Evolutionary conservation across 1,140 invertebrate genomes (phyloP).

Genomic region (Scaptodrosophila lebanonensis): DNA sequence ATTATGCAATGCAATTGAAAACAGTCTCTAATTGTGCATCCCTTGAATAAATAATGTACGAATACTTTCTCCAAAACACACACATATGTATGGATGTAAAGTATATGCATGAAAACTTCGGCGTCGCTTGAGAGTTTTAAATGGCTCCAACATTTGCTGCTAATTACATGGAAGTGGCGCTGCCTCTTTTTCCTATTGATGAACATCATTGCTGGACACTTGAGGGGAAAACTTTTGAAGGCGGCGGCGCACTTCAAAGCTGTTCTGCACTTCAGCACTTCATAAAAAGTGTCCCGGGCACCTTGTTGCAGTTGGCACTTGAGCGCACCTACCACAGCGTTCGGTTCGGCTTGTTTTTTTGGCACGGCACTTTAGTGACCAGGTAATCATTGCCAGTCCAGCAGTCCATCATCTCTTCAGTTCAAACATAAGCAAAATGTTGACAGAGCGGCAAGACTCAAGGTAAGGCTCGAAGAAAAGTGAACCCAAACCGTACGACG

Average conservation of each 20-base stretch:
- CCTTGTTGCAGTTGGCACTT: conserved; percentile 33
- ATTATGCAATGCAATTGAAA: no score
- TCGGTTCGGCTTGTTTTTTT: conserved; percentile 31
- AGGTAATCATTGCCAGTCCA: conserved; percentile 52
- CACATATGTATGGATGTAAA: no score
- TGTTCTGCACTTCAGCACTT: conserved; percentile 32
- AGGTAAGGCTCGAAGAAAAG: conserved; percentile 55
- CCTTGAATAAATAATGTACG: no score
- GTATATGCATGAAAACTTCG: no score
- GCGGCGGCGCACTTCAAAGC: conserved; percentile 60
- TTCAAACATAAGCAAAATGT: conserved; percentile 70
- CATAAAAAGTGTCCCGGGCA: conserved; percentile 53
- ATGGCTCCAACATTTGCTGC: conserved; percentile 49
- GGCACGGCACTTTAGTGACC: conserved; percentile 38
- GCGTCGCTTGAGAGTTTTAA: conserved; percentile 51
- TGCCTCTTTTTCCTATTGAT: conserved; percentile 3
- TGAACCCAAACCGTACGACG: conserved; percentile 27
- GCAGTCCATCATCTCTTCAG: no score
- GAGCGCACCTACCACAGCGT: conserved; percentile 67
- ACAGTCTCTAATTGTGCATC: no score
- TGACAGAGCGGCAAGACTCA: conserved; percentile 70
- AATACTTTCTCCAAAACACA: no score
- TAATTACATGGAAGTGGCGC: conserved; percentile 42
- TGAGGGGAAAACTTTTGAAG: conserved; percentile 39
- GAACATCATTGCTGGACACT: conserved; percentile 32